phyloP scores from a whole-genome alignment of 2,113 vertebrate genomes.

The Sterrhoptilus dennistouni region DNA sequence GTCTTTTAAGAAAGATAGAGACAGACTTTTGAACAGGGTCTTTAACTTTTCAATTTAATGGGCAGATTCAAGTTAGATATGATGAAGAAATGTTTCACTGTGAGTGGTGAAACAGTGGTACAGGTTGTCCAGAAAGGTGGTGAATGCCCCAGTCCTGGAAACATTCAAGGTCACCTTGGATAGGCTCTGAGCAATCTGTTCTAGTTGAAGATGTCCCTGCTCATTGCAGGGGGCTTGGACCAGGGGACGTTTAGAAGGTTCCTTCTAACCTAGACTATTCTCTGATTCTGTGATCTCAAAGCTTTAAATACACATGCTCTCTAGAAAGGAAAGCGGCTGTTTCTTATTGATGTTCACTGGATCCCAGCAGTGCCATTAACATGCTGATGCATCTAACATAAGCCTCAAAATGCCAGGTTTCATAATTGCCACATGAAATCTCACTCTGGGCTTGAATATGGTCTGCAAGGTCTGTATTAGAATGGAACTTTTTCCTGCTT shows the following conservation, averaged over 20 bases:
- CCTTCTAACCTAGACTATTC: background rate
- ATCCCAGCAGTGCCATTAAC: slow-evolving; percentile 49
- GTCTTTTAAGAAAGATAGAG: background rate
- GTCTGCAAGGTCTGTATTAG: background rate
- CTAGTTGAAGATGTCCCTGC: background rate
- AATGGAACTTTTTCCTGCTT: background rate
- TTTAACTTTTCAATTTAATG: background rate
- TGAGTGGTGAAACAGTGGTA: background rate
- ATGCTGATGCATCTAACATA: slow-evolving; percentile 3
- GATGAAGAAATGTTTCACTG: background rate
- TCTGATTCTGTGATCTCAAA: background rate
- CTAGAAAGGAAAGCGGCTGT: slow-evolving; percentile 10
- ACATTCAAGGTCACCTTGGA: background rate
- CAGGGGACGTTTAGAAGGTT: background rate
- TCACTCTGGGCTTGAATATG: slow-evolving; percentile 1
- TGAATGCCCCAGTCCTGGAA: background rate
- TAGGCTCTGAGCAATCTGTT: background rate
- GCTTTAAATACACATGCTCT: background rate
- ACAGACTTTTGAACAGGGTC: background rate
- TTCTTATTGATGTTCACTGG: slow-evolving; percentile 34
- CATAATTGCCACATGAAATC: slow-evolving; percentile 21
- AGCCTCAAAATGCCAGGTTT: slow-evolving; percentile 41
- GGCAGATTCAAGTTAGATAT: accelerated
- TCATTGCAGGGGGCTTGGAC: background rate
- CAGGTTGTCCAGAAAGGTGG: background rate